Base-by-base conservation (phyloP, 2,888 invertebrate genomes). In the Cepaea hortensis region DNA sequence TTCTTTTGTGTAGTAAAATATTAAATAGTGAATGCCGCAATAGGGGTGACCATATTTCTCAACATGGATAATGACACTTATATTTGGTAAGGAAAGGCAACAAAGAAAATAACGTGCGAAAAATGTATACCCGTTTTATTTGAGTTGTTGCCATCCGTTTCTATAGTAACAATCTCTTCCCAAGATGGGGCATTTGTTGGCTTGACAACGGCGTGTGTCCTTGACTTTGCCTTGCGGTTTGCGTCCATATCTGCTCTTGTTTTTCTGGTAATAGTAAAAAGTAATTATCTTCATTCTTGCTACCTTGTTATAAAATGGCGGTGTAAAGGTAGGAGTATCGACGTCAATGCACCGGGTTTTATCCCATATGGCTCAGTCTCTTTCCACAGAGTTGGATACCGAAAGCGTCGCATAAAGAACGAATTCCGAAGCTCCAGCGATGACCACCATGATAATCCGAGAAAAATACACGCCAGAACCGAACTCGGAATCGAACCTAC, bases 131-230 rank as follows among this genome's bases (percentile, higher is more conserved):
- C 89, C 87, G 92, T 92, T 88, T 91, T 91, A 55, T 89, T 81
- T 4, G 91, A 89, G 13, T 89, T 89, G 9, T 90, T 89, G 72
- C 90, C 91, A 75, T 91, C 90, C 20, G 92, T 87, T 77, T 91
- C 90, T 46, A 92, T 83, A 6, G 90, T 89, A 15, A 93, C 86
- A 88, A 91, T 90, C 86, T 93, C 93, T 86, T 93, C 93, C 93
- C 93, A 93, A 15, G 90, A 91, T 9, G 93, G 93, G 18, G 91
- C 88, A 77, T 90, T 90, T n/a, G 93, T 92, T 7, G 92, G 92
- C 48, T 90, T 90, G 35, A 90, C 87, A 15, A 91, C 88, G 15
- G 91, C 89, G 75, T 93, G 93, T 3, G 92, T 91, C 6, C 89
- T 85, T 18, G 89, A 87, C 46, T 89, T 89, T 9, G 91, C 89